Conservation (phyloP, 1,140 invertebrate genomes). For the Scaptomyza graminum region DNA sequence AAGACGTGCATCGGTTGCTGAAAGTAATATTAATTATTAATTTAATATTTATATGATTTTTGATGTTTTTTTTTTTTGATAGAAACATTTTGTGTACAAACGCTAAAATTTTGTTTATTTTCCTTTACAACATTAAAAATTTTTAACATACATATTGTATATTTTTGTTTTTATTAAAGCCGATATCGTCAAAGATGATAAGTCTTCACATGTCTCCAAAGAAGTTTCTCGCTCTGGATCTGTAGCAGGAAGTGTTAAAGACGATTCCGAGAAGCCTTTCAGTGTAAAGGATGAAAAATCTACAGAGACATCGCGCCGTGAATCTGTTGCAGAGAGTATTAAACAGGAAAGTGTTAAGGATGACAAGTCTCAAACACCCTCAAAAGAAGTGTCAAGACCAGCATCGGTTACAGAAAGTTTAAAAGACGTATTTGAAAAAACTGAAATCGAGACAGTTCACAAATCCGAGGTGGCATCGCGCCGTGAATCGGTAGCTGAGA, state of each 20-base stretch:
- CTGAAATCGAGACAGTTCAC: no score
- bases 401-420: background rate
- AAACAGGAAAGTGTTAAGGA: background rate
- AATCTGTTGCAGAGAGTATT: constrained; percentile 9
- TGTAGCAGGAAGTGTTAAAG: constrained; percentile 21
- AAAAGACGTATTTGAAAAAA: constrained; percentile 5
- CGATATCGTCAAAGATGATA: no score
- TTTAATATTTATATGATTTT: no score
- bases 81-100: no score
- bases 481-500: no score
- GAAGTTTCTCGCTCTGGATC: constrained; percentile 42
- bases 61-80: no score
- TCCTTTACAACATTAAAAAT: no score
- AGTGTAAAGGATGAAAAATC: constrained; percentile 17
- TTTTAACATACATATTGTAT: no score
- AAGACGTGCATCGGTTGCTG: no score
- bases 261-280: constrained; percentile 11
- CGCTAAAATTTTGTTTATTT: no score
- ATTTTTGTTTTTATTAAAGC: no score
- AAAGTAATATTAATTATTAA: no score
- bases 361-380: constrained; percentile 18
- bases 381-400: constrained; percentile 22
- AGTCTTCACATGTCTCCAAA: constrained; percentile 19
- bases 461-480: constrained; percentile 29
- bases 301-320: constrained; percentile 28